Evolutionary conservation across 1,140 invertebrate species (phyloP), one percentile per base, ranked within the genome.

Genomic region (Pogonus chalceus): DNA sequence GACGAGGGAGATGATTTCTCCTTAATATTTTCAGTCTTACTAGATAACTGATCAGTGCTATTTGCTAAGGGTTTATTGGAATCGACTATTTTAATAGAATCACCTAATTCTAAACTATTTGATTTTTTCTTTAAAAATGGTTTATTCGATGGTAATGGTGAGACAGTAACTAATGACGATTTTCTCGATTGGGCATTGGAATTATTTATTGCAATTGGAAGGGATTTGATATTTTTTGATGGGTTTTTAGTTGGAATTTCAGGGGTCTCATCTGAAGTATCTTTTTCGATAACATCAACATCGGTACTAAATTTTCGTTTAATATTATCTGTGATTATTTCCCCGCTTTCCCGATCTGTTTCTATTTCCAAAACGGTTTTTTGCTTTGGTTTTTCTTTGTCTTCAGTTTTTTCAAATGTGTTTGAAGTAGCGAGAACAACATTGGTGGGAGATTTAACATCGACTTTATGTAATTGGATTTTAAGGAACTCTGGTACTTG

Each of bases 391-490:
- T 58, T 23, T 35, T 58, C 56, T 18, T 52, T 50, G 1, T 20
- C 22, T 16, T 53, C 48, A 20, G 48, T 14, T 14, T 60, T 60
- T 50, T 76, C 75, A 0, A 20, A 46, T 21, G 43, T 48, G 50
- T 31, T 37, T 23, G 35, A 50, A 39, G 77, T 80, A 18, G 79
- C 76, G 53, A 82, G 66, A 48, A 82, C 78, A 35, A 83, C 70
- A 64, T 82, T 80, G 49, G 74, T 75, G 3, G 70, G 57, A 2
- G 76, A 75, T 61, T 79, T 80, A 1, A 55, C 50, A 58, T 85
- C 82, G 35, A 85, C 81, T 60, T 76, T 80, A 56, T 85, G 83
- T 47, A 85, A 62, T 63, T 84, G 82, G 48, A 84, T 80, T 58
- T 83, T 78, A 58, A 85, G 69, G 63, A 85, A 85, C 67, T 85